Base-by-base conservation (phyloP, 2,113 vertebrate species). In the Microcebus jonahi region DNA sequence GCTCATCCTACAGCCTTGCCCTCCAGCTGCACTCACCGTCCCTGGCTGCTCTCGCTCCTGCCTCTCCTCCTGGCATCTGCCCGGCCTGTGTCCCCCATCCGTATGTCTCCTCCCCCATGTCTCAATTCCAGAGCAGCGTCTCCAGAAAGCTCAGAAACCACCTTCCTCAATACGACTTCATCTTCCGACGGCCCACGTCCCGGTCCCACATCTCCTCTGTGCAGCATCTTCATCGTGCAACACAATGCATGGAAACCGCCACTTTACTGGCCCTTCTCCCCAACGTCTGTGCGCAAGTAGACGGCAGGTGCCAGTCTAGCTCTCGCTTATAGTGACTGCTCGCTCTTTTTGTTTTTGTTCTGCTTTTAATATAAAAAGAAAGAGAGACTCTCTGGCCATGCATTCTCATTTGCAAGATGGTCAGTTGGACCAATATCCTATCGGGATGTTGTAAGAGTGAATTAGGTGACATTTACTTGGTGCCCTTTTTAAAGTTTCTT, bases 51-150 rank as follows among this genome's bases (percentile, higher is more conserved):
- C 45, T 31, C 8, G 14, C 21, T 14, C 39, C 18, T 13, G 12
- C 31, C 36, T 36, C n/a, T 71, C 42, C 31, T 17, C 20, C 50
- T 80, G 23, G 1, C 23, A 27, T 8, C 6, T 3, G 4, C 13
- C 11, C 10, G 21, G 36, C 25, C 13, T 42, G 20, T 36, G 0
- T n/a, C 15, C 11, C 8, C 5, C 5, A 15, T 3, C 31, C 71
- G 2, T 0, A 0, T 0, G 17, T 27, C 80, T 59, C n/a, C 8
- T 20, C 20, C 12, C 14, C 36, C 21, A 3, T 6, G 12, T 25
- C 27, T 29, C 27, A 21, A 1, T 59, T 50, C 39, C 10, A 61
- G 34, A 61, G 25, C 10, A 3, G 9, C 14, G 29, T 88, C 67
- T 61, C 70, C 45, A 80, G 45, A 27, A 71, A 48, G 48, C 9